Base-by-base conservation (phyloP, 2,888 invertebrate genomes). In the Rhyacophila evoluta region DNA sequence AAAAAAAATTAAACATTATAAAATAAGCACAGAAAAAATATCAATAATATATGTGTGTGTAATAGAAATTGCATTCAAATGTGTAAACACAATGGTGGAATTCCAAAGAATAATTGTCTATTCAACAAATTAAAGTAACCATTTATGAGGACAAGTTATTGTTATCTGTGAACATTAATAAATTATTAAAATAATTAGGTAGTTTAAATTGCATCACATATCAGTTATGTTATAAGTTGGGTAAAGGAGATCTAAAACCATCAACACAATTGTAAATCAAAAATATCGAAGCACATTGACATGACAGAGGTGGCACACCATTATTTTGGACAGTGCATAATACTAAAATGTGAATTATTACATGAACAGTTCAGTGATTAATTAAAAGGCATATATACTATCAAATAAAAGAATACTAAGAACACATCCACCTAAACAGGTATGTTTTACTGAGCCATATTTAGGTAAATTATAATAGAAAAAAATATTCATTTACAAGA, bases 191-290 rank as follows among this genome's bases (percentile, higher is more conserved):
- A 41, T 41, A 41, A 15, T 12, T 41, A 55, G 55, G 55, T 19
- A 39, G n/a, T 39, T 39, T 15, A 55, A 55, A 19, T 55, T 55
- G 55, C 55, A 55, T 55, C 55, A 55, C 55, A 55, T 25, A 55
- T 15, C 6, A 55, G 39, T 25, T 19, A 55, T 19, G 19, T 19
- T 19, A 19, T 4, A 8, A 55, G 19, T 5, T 55, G 55, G 55
- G 19, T 55, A 25, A 55, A 55, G 19, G 6, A 4, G 2, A 19
- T 19, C 1, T 55, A 55, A 55, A 19, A 55, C 39, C 15, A 39
- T 39, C 55, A 55, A 19, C 55, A 55, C 55, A 55, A 55, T 25
- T n/a, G n/a, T n/a, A n/a, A n/a, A n/a, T n/a, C n/a, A n/a, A n/a
- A n/a, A n/a, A n/a, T n/a, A n/a, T n/a, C n/a, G n/a, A n/a, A n/a